Percentiles rank a stretch among this genome's conserved stretches.
Evolutionary conservation across 2,797 vertebrate species (phyloP).

Genomic region (Leucoraja ocellata): DNA sequence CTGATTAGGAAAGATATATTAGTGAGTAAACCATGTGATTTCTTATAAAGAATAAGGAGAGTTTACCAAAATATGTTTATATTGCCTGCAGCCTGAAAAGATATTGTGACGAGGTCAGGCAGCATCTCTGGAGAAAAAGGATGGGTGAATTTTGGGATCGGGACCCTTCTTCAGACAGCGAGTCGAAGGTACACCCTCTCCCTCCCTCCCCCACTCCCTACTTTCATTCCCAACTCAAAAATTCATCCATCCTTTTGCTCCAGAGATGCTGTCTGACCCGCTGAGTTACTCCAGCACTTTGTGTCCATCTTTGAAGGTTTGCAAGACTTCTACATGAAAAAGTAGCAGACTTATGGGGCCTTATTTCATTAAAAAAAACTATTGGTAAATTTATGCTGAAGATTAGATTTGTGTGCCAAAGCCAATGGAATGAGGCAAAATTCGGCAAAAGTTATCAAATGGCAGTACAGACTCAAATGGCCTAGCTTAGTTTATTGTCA

Average conservation of each 20-base stretch:
- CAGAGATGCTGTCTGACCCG: no score
- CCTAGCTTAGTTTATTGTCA: no score
- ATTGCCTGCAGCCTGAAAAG: not conserved
- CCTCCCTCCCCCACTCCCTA: no score
- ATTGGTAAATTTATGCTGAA: not conserved
- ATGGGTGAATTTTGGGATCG: no score
- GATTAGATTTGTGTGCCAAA: not conserved
- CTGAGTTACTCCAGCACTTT: no score
- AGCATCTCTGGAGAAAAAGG: no score
- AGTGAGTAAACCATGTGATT: not conserved
- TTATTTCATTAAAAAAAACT: not conserved
- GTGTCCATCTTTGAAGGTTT: no score
- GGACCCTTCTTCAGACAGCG: no score
- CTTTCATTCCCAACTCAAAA: no score
- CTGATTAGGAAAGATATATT: not conserved
- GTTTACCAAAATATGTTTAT: not conserved
- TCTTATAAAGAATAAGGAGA: not conserved
- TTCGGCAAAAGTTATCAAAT: not conserved
- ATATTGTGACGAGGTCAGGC: no score
- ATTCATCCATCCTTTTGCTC: no score
- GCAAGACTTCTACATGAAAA: not conserved
- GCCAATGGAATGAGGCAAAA: not conserved
- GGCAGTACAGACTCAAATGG: not conserved
- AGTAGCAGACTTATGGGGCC: not conserved
- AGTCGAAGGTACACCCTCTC: no score